These are phyloP conservation scores for Beris morrisii DNA, from an alignment of 2,888 invertebrate species.

Conservation along the genomic window DNA sequence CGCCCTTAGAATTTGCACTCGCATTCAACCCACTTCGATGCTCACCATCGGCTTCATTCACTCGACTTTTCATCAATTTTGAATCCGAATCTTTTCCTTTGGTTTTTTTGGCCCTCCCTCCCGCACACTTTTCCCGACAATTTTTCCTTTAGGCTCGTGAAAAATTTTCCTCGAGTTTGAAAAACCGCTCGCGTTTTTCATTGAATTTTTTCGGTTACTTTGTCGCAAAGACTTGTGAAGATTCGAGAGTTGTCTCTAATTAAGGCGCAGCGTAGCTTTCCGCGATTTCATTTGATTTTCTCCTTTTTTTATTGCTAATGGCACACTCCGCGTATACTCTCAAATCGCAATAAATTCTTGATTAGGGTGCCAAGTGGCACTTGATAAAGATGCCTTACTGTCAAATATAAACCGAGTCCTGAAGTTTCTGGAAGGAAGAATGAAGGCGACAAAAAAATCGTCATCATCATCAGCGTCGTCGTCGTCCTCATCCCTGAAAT, in stretches of 20 bases:
- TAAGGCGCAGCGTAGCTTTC: conserved; percentile 4
- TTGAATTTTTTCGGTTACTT: conserved; percentile 16
- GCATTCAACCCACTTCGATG: neutral
- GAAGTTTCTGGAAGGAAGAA: conserved; percentile 5
- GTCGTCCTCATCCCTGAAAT: too few relatives aligned
- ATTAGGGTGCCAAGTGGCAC: conserved; percentile 30
- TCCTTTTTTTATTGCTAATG: conserved; percentile 8
- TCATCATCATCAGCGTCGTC: too few relatives aligned
- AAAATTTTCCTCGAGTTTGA: conserved; percentile 1
- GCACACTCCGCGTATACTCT: conserved; percentile 21
- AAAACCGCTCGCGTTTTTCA: conserved; percentile 8
- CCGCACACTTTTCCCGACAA: neutral
- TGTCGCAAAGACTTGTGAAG: conserved; percentile 16
- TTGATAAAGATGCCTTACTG: conserved; percentile 22
- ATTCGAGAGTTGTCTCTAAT: conserved; percentile 20
- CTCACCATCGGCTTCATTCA: neutral
- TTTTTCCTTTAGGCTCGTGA: neutral
- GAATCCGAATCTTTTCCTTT: neutral
- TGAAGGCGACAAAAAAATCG: too few relatives aligned
- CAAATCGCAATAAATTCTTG: conserved; percentile 29
- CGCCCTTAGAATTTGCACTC: conserved; percentile 4
- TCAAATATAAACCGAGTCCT: conserved; percentile 10
- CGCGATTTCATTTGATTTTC: neutral
- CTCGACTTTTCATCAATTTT: conserved; percentile 13
- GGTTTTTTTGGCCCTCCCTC: neutral